These are phyloP conservation scores for Daboia siamensis DNA, from an alignment of 2,113 vertebrate species.

Conservation along the genomic window DNA sequence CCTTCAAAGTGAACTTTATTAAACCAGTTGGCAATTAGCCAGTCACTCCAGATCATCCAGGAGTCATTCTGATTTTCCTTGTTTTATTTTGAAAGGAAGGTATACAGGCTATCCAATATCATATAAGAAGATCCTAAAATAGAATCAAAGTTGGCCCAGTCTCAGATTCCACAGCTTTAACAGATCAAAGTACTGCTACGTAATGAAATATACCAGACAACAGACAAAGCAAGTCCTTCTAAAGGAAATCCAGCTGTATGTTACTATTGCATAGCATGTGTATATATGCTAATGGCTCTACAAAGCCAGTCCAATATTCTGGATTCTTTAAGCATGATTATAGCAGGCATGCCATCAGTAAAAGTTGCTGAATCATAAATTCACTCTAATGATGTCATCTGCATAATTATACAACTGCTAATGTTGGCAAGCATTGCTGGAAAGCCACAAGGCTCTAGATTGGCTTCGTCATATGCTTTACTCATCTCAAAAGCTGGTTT, in stretches of 20 bases:
- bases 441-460: slow-evolving; percentile 24
- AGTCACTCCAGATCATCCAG: not conserved
- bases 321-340: not conserved
- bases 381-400: slow-evolving; percentile 10
- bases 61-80: slow-evolving; percentile 16
- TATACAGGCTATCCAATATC: not conserved
- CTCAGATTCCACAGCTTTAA: slow-evolving; percentile 9
- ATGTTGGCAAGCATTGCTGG: slow-evolving; percentile 6
- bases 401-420: slow-evolving; percentile 13
- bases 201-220: not conserved
- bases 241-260: not conserved
- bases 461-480: not conserved
- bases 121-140: slow-evolving; percentile 9
- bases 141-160: not conserved
- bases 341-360: not conserved
- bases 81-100: not conserved
- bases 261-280: not conserved
- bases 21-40: slow-evolving; percentile 17
- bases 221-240: not conserved
- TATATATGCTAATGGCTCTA: slow-evolving; percentile 3
- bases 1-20: slow-evolving; percentile 21
- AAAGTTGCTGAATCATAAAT: slow-evolving; percentile 25
- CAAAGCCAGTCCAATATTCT: not conserved
- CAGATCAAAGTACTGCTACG: slow-evolving; percentile 17
- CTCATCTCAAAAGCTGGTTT: not conserved